A percentile compares a stretch with the other conserved stretches of the same genome.
phyloP scores from a whole-genome alignment of 2,113 vertebrate genomes.

The Cyanoliseus patagonus region DNA sequence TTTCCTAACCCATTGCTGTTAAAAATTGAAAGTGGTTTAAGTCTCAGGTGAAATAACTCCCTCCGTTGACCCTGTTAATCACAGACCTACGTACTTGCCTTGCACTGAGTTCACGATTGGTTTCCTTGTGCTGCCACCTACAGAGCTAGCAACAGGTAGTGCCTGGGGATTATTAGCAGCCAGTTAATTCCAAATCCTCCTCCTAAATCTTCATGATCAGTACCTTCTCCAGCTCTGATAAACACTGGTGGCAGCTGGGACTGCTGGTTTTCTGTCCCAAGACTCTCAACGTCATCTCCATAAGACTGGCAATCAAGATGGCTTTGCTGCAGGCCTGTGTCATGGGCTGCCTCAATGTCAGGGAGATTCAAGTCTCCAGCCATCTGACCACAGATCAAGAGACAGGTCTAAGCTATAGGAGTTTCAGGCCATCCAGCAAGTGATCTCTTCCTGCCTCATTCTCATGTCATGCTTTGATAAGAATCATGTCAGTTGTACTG shows the following conservation, averaged over 20 bases:
- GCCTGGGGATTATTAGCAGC: neutral
- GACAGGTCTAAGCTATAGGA: neutral
- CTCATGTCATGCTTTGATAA: neutral
- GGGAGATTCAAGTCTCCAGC: neutral
- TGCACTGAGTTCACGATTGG: neutral
- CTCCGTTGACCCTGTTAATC: slow-evolving; percentile 1
- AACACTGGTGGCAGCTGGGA: neutral
- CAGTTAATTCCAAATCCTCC: neutral
- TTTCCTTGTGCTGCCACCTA: slow-evolving; percentile 70
- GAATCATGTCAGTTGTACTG: too few species aligned
- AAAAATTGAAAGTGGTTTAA: slow-evolving; percentile 44
- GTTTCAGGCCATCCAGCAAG: neutral
- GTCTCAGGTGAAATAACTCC: slow-evolving; percentile 10
- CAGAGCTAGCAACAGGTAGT: slow-evolving; percentile 42
- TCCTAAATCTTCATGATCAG: neutral
- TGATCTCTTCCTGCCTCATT: neutral
- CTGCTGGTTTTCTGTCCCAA: neutral
- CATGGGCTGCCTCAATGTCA: neutral
- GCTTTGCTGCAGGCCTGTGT: neutral
- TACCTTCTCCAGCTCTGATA: neutral
- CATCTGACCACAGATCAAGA: neutral
- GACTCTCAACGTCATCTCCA: neutral
- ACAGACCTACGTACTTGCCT: neutral
- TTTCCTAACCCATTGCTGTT: slow-evolving; percentile 3
- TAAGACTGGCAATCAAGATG: neutral